Base-by-base conservation (phyloP, 2,888 invertebrate species). In the Deilephila elpenor region DNA sequence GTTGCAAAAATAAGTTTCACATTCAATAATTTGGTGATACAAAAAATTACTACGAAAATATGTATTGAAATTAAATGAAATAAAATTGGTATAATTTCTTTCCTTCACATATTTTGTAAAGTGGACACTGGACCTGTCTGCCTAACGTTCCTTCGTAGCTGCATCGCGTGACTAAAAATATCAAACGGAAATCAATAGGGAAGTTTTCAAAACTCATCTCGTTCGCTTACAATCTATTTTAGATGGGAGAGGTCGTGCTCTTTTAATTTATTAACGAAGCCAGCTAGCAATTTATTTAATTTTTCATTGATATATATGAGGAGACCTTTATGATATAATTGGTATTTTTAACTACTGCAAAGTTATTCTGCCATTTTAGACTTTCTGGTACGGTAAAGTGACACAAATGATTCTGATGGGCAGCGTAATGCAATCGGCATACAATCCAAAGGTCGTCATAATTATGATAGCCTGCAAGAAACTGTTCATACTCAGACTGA, bases 151-250 rank as follows among this genome's bases (percentile, higher is more conserved):
- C 71, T 73, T 72, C 73, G 84, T 83, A 74, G 81, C 77, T 34
- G 71, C 74, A 77, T 87, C 81, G 88, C 87, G 86, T 86, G 87
- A 83, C 86, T 76, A 73, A 80, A 82, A 80, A 82, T 86, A 86
- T 83, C 81, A 79, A 79, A 79, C 73, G 53, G 75, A 80, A 84
- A 86, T 86, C 84, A 81, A 86, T 87, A 78, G 62, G 76, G 78
- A 77, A 75, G 60, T 60, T 29, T 60, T 60, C 60, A 29, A 14
- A 60, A 60, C 60, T 17, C 60, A 60, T 60, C 29, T 60, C 59
- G 25, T 59, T 17, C 5, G 17, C 29, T 60, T 25, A 25, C 60
- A 60, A 29, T 29, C 25, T 29, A 60, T 14, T 60, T 60, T 29
- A 11, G 25, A 60, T 60, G 8, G 60, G 29, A 32, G 60, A 29